Evolutionary conservation across 2,113 vertebrate genomes (phyloP).

Genomic region (Orthonyx spaldingii): DNA sequence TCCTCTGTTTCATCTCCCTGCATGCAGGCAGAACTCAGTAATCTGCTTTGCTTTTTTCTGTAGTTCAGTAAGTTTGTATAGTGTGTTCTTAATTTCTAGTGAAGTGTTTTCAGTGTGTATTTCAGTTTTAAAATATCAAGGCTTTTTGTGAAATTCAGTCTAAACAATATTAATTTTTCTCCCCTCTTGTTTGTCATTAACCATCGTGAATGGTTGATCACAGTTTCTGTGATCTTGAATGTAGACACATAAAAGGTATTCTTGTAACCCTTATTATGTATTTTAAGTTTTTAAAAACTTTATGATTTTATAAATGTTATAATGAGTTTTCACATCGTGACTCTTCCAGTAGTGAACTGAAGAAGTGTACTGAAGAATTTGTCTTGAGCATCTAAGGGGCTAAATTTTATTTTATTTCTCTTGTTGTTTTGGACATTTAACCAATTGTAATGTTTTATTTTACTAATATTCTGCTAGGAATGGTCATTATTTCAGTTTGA

Average conservation of each 20-base stretch:
- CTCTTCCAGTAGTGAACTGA: background rate
- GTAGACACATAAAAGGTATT: background rate
- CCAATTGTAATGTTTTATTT: background rate
- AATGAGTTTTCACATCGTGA: background rate
- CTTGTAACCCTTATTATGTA: background rate
- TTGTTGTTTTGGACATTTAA: background rate
- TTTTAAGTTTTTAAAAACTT: background rate
- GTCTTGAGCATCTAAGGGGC: background rate
- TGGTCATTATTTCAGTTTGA: background rate
- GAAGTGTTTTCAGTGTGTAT: background rate
- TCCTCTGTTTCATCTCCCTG: background rate
- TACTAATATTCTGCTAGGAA: background rate
- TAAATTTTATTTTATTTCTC: background rate
- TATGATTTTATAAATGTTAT: background rate
- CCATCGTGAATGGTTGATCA: background rate
- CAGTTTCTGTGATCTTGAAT: background rate
- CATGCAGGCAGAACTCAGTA: background rate
- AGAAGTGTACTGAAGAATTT: background rate
- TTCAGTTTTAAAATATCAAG: background rate
- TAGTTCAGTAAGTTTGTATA: background rate
- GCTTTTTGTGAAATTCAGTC: background rate
- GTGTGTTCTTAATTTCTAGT: background rate
- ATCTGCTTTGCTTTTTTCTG: background rate
- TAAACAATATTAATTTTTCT: background rate
- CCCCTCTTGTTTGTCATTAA: background rate